Evolutionary conservation across 2,797 vertebrate genomes (phyloP).

Genomic region (Brachyalestes nurse): DNA sequence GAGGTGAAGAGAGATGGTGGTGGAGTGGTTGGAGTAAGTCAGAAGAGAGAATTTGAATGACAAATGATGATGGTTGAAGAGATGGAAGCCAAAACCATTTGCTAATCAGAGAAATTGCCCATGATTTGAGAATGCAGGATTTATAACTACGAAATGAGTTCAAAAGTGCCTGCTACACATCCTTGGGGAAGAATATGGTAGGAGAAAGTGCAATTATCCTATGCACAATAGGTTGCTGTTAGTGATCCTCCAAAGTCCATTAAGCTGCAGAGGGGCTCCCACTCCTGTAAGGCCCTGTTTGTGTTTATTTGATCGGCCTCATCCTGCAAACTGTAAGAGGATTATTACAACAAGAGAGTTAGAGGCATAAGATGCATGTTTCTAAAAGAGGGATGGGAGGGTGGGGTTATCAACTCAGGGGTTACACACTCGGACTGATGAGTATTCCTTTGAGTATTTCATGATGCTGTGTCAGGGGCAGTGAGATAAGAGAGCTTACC

Average conservation of each 20-base stretch:
- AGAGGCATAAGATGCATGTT: constrained; percentile 19
- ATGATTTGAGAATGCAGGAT: background rate
- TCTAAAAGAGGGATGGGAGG: background rate
- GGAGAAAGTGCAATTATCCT: constrained; percentile 35
- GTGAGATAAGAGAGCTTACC: constrained; percentile 16
- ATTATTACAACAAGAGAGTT: constrained; percentile 38
- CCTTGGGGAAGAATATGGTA: constrained; percentile 57
- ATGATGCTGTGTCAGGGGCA: constrained; percentile 27
- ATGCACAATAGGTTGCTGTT: constrained; percentile 36
- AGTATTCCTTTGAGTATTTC: constrained; percentile 40
- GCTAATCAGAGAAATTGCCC: constrained; percentile 27
- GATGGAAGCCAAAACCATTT: background rate
- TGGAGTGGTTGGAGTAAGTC: background rate
- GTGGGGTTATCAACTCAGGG: background rate
- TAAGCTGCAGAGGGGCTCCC: constrained; percentile 49
- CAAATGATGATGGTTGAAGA: background rate
- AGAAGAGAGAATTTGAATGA: too few relatives aligned
- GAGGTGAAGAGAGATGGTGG: background rate
- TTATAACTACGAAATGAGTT: constrained; percentile 15
- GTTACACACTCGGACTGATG: constrained; percentile 1
- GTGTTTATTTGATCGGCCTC: constrained; percentile 27
- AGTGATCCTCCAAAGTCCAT: constrained; percentile 51
- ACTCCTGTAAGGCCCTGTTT: constrained; percentile 26
- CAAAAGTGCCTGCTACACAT: constrained; percentile 65
- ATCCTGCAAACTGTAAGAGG: constrained; percentile 33